Base-by-base conservation (phyloP, 2,888 invertebrate genomes). In the Cremastobaeus sp. region DNA sequence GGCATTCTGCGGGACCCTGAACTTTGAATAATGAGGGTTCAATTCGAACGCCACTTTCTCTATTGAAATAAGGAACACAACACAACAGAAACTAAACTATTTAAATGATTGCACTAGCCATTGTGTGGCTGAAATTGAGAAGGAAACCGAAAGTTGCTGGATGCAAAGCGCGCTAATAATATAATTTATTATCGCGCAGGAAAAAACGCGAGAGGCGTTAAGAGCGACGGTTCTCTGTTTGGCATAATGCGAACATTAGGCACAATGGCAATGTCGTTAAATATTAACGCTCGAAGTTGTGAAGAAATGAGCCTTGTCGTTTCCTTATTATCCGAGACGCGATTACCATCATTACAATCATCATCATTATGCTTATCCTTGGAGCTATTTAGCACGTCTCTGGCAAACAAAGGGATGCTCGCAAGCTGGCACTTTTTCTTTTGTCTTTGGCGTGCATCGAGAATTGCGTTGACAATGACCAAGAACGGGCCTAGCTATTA, bases 351-450 rank as follows among this genome's bases (percentile, higher is more conserved):
- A 70, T 72, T 74, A 77, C 77, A 76, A 71, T 71, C 75, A 65
- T 78, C 62, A 78, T 81, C 77, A 78, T 78, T 78, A 79, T 83
- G 78, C 81, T 82, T 78, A 77, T 79, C 76, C 73, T 77, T 76
- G 76, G 70, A 68, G 74, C 75, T 76, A 77, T 77, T 77, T 60
- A 66, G 66, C 76, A 66, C 70, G 66, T 50, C 68, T 62, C 72
- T 66, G 72, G 73, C 76, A 68, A 74, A 76, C 72, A 76, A 78
- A 78, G 69, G 65, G 74, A 68, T 72, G 62, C 60, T 45, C 50
- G 57, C 69, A 47, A 60, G 54, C 54, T 60, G 60, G 37, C 60
- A 47, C 47, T 60, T 37, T 66, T 57, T 52, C 64, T 68, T 71
- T 55, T 69, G 54, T 69, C 39, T 47, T 62, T 37, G 18, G 32